Evolutionary conservation across 2,797 vertebrate species (phyloP).

Genomic region (Dendrocincla fuliginosa): DNA sequence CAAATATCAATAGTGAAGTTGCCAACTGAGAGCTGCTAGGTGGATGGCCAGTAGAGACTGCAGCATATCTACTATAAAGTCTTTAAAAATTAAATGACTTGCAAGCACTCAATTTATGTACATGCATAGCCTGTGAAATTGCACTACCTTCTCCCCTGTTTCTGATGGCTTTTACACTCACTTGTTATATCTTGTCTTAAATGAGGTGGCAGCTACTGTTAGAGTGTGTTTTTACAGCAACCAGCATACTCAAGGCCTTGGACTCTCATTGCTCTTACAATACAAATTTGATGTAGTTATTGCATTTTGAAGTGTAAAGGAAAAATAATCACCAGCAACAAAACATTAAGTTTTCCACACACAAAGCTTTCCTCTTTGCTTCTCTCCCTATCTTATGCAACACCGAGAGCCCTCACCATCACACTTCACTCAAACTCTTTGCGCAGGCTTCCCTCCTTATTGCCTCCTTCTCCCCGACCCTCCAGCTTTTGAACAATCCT

Average conservation of each 20-base stretch:
- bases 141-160: neutral
- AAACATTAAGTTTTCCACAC: neutral
- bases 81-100: slow-evolving; percentile 36
- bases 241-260: neutral
- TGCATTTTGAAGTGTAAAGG: neutral
- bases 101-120: neutral
- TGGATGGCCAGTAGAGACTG: slow-evolving; percentile 29
- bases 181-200: neutral
- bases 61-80: neutral
- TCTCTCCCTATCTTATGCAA: neutral
- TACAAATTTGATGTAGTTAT: neutral
- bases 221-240: neutral
- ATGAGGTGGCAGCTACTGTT: neutral
- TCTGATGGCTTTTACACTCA: neutral
- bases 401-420: neutral
- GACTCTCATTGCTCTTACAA: neutral
- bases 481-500: neutral
- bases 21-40: slow-evolving; percentile 7
- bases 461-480: neutral
- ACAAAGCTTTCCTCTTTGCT: neutral
- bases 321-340: neutral
- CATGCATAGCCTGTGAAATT: neutral
- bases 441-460: neutral
- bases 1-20: slow-evolving; percentile 55
- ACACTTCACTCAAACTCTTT: neutral